Base-by-base conservation (phyloP, 2,888 invertebrate genomes). In the Digitonthophagus gazella region DNA sequence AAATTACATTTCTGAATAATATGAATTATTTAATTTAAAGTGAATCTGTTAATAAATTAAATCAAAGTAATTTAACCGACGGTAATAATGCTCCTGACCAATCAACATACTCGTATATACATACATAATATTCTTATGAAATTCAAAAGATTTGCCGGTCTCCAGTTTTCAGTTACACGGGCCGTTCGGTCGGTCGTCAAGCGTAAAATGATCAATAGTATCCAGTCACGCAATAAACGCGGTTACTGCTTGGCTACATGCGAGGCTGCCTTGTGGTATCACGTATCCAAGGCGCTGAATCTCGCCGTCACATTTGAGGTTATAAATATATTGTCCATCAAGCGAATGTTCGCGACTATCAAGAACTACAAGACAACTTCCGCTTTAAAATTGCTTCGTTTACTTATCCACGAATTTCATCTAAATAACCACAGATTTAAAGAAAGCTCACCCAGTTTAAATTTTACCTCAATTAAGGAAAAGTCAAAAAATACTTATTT, bases 401-500 rank as follows among this genome's bases (percentile, higher is more conserved):
- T 83, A 73, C 85, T 86, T 71, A 82, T 83, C 3, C 90, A 89
- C 78, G 80, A 81, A 22, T 80, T 82, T 15, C 78, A n/a, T n/a
- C n/a, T n/a, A n/a, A n/a, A n/a, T n/a, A n/a, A n/a, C n/a, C 3
- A 44, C 2, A 11, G 11, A 11, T 44, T 44, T 2, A 6, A 44
- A 3, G 28, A 44, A 44, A 44, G 11, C 6, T 44, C 6, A 5
- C 28, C 6, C 18, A 18, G n/a, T 0, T 6, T 61, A 8, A 58
- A 58, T 6, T 67, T 67, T 15, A 20, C 15, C 1, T 11, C 3
- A 5, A 15, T 85, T 20, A 81, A 86, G 15, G 80, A 85, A 16
- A 92, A 91, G 77, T 85, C 87, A 67, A 92, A 90, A 76, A 83
- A 89, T 15, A 86, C 89, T 0, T 95, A 91, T 78, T 77, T 93